These are phyloP conservation scores for Xanthia icteritia DNA, from an alignment of 2,888 invertebrate genomes.

Conservation along the genomic window DNA sequence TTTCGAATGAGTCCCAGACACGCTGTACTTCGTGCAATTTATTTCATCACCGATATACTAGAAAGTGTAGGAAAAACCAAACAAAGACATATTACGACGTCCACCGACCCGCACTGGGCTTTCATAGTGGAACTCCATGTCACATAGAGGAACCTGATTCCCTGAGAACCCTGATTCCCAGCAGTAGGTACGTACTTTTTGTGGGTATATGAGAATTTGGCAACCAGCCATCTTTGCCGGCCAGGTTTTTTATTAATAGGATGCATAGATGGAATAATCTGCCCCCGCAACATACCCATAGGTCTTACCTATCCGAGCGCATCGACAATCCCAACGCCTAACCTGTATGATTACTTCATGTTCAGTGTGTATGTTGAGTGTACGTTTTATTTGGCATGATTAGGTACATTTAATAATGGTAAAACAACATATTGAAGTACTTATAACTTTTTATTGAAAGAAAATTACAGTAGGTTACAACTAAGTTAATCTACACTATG, in stretches of 20 bases:
- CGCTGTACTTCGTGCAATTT: background rate
- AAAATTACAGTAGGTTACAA: constrained; percentile 45
- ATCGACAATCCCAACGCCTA: background rate
- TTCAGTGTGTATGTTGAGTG: background rate
- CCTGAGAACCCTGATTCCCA: too few species aligned
- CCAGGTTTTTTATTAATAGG: background rate
- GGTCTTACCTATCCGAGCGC: too few species aligned
- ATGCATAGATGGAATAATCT: background rate
- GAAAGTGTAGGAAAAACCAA: background rate
- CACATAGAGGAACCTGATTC: too few species aligned
- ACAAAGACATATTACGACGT: background rate
- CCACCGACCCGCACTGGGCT: background rate
- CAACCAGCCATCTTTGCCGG: background rate
- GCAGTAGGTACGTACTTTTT: background rate
- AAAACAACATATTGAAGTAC: constrained; percentile 3
- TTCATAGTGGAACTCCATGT: background rate
- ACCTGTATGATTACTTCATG: background rate
- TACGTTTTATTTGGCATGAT: background rate
- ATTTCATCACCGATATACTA: background rate
- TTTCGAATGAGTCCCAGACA: background rate
- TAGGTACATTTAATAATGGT: constrained; percentile 8
- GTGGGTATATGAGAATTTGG: background rate
- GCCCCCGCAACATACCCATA: background rate
- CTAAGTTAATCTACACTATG: constrained; percentile 51
- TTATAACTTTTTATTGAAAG: constrained; percentile 48